Percentiles rank a stretch among this genome's conserved stretches.
Conservation (phyloP, 2,113 vertebrate species). For the Odontesthes bonariensis region DNA sequence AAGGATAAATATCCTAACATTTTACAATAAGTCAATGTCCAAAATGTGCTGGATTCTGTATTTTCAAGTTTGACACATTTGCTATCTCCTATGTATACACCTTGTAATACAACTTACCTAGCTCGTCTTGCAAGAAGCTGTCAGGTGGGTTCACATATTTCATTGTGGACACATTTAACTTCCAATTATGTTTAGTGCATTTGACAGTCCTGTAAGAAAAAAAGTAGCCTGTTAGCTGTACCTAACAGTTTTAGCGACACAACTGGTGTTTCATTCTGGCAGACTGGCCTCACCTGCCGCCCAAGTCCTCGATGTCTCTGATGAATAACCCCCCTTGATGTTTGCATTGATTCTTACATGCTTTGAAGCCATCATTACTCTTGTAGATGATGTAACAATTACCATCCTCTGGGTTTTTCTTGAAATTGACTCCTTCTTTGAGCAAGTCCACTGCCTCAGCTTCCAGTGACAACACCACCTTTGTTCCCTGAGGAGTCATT, state of each 20-base stretch:
- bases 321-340: slow-evolving; percentile 87
- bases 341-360: slow-evolving; percentile 86
- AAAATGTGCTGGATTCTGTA: too few relatives aligned
- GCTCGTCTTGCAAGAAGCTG: slow-evolving; percentile 86
- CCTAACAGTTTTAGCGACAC: neutral
- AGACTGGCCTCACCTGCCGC: slow-evolving; percentile 68
- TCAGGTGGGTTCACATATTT: slow-evolving; percentile 85
- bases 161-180: slow-evolving; percentile 84
- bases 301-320: slow-evolving; percentile 84
- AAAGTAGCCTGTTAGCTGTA: neutral
- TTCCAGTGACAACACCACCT: slow-evolving; percentile 70
- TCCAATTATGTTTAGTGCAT: slow-evolving; percentile 89
- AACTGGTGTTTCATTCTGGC: too few relatives aligned
- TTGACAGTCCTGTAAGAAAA: slow-evolving; percentile 78
- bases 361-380: slow-evolving; percentile 49
- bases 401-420: slow-evolving; percentile 73
- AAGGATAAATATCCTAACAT: too few relatives aligned
- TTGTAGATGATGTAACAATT: slow-evolving; percentile 85
- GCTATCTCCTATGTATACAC: too few relatives aligned
- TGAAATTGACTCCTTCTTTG: slow-evolving; percentile 83
- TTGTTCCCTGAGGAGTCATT: slow-evolving; percentile 66
- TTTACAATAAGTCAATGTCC: too few relatives aligned
- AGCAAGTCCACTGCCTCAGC: slow-evolving; percentile 62
- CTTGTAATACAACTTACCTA: slow-evolving; percentile 70
- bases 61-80: too few relatives aligned